Base-by-base conservation (phyloP, 2,797 vertebrate species). In the Emys orbicularis region DNA sequence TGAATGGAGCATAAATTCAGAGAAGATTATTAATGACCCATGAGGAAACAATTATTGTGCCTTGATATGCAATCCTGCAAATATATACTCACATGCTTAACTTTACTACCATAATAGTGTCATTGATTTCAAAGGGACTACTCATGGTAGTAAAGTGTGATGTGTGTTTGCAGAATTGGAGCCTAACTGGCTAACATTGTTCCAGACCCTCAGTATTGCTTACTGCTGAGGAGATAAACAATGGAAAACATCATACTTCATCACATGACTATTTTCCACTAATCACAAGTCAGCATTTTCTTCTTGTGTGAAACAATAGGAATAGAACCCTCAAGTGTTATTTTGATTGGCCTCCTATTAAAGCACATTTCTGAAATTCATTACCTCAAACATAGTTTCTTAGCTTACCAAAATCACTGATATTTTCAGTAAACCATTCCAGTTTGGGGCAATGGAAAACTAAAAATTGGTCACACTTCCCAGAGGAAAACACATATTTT, bases 201-300 rank as follows among this genome's bases (percentile, higher is more conserved):
- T 82, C 61, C 82, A 96, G 90, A 83, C 65, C 47, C 84, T 84
- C 27, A 27, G 74, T 53, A n/a, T 41, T 82, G 88, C 76, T 90
- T 81, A 90, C 29, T 95, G 83, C 56, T 95, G 84, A 96, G 93
- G 29, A 93, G 84, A 96, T 94, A 93, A 77, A 92, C 93, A 95
- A 89, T 31, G 77, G 82, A 96, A 96, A 97, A 97, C 65, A 50
- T 52, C 89, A 8, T 27, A 44, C 87, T 80, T 89, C 86, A 79
- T 79, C 88, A 96, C 93, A 85, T 57, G 0, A 79, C 77, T 90
- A 16, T 80, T 93, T 94, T 79, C 94, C 85, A 54, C 25, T 84
- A 37, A 61, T 89, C 65, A 72, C 79, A 88, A 97, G 91, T 95
- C 95, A 97, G 91, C 93, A 96, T 50, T 96, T 95, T 97, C 89